A percentile compares a stretch with the other conserved stretches of the same genome.
Conservation (phyloP, 2,113 vertebrate species). For the Drymodes brunneopygia region DNA sequence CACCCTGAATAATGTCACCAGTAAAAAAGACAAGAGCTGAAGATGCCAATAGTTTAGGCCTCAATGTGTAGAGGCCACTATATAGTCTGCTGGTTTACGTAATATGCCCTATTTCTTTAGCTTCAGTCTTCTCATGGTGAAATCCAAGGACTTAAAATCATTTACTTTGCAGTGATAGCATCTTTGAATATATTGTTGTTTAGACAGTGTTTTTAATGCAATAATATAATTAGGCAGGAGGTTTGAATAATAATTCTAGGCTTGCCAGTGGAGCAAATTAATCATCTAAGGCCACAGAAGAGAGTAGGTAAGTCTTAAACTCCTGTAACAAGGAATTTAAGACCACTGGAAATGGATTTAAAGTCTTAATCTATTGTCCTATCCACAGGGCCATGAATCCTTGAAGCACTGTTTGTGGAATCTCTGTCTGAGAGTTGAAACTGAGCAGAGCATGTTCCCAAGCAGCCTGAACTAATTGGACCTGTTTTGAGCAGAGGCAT, state of each 20-base stretch:
- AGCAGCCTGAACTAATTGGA: not conserved
- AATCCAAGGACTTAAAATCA: not conserved
- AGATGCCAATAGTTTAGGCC: not conserved
- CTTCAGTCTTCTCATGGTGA: not conserved
- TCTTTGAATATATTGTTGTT: not conserved
- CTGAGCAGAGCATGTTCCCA: not conserved
- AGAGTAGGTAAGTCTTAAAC: not conserved
- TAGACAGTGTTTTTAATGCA: not conserved
- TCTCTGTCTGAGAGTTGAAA: not conserved
- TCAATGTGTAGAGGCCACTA: not conserved
- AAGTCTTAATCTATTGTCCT: not conserved
- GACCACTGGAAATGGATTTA: not conserved
- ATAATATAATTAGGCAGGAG: not conserved
- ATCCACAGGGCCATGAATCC: not conserved
- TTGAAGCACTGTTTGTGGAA: not conserved
- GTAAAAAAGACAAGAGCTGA: not conserved
- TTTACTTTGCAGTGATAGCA: not conserved
- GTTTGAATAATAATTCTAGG: not conserved
- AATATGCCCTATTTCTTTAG: not conserved
- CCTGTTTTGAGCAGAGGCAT: not conserved
- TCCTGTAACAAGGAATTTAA: not conserved
- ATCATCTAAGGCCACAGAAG: not conserved
- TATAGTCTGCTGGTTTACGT: not conserved
- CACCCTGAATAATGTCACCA: not conserved
- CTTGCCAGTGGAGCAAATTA: not conserved